A percentile compares a stretch with the other conserved stretches of the same genome.
Evolutionary conservation across 2,797 vertebrate genomes (phyloP).

Genomic region (Gallirallus australis): DNA sequence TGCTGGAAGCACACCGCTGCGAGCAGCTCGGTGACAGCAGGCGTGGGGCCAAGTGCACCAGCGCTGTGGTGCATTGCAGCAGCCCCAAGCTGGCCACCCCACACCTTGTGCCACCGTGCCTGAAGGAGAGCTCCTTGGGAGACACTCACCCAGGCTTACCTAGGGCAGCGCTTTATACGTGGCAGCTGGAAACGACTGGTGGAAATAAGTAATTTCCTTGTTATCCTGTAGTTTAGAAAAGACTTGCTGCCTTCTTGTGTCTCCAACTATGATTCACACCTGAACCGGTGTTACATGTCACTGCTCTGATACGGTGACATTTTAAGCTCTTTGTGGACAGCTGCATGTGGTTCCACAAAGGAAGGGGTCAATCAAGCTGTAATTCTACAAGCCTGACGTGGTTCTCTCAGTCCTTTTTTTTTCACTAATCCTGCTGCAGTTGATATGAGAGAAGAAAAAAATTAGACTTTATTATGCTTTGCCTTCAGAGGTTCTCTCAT

Average conservation of each 20-base stretch:
- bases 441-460: not conserved
- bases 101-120: accelerated
- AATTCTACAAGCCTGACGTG: not conserved
- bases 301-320: accelerated
- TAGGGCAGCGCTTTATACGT: not conserved
- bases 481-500: not conserved
- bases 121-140: not conserved
- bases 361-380: not conserved
- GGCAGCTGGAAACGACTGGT: not conserved
- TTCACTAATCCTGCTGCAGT: not conserved
- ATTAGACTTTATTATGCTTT: not conserved
- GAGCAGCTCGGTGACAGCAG: accelerated
- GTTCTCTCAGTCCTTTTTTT: not conserved
- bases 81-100: accelerated
- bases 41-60: accelerated
- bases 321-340: not conserved
- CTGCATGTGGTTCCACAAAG: not conserved
- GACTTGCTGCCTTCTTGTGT: not conserved
- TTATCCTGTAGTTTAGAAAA: not conserved
- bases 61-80: accelerated
- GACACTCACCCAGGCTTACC: not conserved
- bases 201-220: not conserved
- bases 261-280: not conserved
- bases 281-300: accelerated
- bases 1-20: accelerated